Base-by-base conservation (phyloP, 1,140 invertebrate genomes). In the Proctacanthus coquilletti region DNA sequence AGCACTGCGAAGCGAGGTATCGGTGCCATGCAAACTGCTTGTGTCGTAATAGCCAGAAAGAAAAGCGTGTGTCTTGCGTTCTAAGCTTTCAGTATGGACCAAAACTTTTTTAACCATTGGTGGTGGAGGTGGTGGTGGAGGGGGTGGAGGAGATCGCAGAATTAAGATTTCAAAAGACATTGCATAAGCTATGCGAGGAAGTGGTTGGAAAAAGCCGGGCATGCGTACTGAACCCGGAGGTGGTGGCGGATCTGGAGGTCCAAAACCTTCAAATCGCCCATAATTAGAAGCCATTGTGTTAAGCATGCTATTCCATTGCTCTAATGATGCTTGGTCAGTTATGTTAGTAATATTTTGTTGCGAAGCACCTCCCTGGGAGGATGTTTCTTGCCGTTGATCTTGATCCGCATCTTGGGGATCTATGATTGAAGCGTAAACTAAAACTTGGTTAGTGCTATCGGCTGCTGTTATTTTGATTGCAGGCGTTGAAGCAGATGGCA, bases 161-260 rank as follows among this genome's bases (percentile, higher is more conserved):
- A 60, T 44, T 41, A 58, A 39, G 43, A 60, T 55, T 47, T 60
- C 57, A 33, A 60, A 49, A 38, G 52, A 52, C 25, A 52, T 56
- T 44, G 60, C 57, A 37, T 60, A 60, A 36, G 55, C 47, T 34
- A 60, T 49, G 39, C 46, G 46, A 44, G 57, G 57, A 41, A 60
- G 49, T 42, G 57, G 57, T 50, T 58, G 47, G 41, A 60, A 57
- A 30, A 60, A 60, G 47, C 57, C 56, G 34, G 57, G 57, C 53
- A 60, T 58, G 40, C 52, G 48, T 31, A 48, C 36, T 40, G 44
- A 45, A 35, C 54, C 43, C 9, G 55, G 55, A 15, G 55, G 55
- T 29, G 55, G 36, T 31, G 55, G 55, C 34, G 55, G 55, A 27
- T 48, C 48, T 18, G 52, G 52, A 18, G 50, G 50, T 5, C 45